Evolutionary conservation across 2,797 vertebrate genomes (phyloP).

Genomic region (Propithecus deckenii): DNA sequence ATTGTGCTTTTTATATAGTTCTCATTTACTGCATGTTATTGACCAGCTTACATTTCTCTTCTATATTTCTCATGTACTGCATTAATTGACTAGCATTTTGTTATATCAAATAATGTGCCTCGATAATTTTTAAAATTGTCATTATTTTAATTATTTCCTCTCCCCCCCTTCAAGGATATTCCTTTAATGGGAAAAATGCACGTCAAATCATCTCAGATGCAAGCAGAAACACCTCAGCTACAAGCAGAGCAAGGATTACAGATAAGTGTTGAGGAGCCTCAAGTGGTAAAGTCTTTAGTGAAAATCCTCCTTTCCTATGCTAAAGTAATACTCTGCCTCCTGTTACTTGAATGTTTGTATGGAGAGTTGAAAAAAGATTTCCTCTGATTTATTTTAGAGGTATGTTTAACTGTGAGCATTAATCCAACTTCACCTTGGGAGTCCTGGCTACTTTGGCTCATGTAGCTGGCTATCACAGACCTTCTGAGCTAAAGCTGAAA

Average conservation of each 20-base stretch:
- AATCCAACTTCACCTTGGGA: background rate
- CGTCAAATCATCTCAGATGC: background rate
- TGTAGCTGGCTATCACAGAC: background rate
- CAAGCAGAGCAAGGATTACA: background rate
- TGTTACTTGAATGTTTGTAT: background rate
- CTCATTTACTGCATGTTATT: background rate
- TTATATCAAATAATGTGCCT: background rate
- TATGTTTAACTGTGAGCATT: background rate
- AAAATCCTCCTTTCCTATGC: background rate
- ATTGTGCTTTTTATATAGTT: constrained; percentile 10
- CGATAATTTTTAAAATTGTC: constrained; percentile 4
- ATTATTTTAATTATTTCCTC: constrained; percentile 43
- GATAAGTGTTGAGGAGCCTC: background rate
- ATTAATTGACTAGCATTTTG: background rate
- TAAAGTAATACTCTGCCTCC: background rate
- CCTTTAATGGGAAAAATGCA: constrained; percentile 34
- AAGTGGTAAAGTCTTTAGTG: constrained; percentile 36
- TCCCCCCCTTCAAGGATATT: constrained; percentile 58
- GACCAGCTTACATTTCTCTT: background rate
- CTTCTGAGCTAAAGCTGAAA: background rate
- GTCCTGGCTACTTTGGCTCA: background rate
- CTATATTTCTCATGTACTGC: background rate
- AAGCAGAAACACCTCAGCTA: background rate
- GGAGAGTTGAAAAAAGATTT: background rate
- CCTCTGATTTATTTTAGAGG: background rate